Conservation (phyloP, 2,113 vertebrate species). For the Sinocyclocheilus anophthalmus region DNA sequence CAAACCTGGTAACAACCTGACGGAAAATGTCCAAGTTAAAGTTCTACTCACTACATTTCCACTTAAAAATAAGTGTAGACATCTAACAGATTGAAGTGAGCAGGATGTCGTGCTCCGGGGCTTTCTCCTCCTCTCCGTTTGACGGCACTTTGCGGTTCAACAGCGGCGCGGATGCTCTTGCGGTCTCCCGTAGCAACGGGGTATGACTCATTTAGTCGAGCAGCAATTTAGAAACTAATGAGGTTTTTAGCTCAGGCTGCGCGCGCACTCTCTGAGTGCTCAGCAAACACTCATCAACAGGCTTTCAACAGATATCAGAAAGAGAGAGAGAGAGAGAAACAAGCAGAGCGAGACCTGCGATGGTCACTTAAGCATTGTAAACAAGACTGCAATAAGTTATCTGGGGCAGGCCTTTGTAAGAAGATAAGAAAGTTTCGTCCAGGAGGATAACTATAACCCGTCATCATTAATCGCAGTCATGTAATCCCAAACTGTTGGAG, state of each 20-base stretch:
- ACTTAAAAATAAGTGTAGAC: neutral
- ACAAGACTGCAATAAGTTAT: neutral
- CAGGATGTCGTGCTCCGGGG: neutral
- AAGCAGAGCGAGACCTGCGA: neutral
- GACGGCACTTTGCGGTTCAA: conserved; percentile 32
- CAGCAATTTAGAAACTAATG: conserved; percentile 74
- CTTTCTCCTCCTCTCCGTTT: conserved; percentile 1
- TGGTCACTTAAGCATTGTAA: neutral
- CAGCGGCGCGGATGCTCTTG: conserved; percentile 51
- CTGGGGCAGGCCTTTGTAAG: neutral
- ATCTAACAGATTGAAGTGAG: neutral
- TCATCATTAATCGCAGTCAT: neutral
- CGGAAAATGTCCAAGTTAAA: neutral
- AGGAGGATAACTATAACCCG: neutral
- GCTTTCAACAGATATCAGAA: conserved; percentile 34
- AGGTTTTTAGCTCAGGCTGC: conserved; percentile 68
- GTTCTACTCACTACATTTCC: neutral
- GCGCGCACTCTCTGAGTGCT: conserved; percentile 58
- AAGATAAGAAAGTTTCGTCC: neutral
- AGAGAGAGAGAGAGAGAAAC: neutral
- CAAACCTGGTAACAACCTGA: neutral
- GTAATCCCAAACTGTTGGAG: neutral
- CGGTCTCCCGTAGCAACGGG: conserved; percentile 76
- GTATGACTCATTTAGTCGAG: conserved; percentile 70
- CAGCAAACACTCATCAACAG: conserved; percentile 44